Conservation (phyloP, 2,797 vertebrate species). For the Petrocephalus sullivani region DNA sequence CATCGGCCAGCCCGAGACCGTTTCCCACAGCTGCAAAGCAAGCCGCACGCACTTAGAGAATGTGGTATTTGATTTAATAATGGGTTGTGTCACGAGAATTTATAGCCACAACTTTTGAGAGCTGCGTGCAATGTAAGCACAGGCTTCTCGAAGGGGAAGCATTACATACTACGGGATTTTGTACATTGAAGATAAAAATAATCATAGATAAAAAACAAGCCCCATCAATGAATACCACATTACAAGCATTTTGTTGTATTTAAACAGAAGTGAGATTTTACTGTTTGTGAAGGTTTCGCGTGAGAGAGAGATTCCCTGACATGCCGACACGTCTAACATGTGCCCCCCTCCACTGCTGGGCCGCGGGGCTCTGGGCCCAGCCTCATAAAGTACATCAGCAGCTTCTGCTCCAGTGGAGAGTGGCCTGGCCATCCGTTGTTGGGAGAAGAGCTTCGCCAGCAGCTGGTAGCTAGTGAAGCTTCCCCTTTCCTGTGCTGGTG, state of each 20-base stretch:
- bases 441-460: constrained; percentile 21
- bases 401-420: constrained; percentile 53
- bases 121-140: not conserved
- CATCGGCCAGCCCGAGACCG: not conserved
- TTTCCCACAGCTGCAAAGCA: not conserved
- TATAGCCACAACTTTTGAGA: not conserved
- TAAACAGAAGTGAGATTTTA: constrained; percentile 33
- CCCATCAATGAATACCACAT: not conserved
- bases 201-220: not conserved
- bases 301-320: constrained; percentile 64
- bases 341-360: constrained; percentile 56
- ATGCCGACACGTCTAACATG: constrained; percentile 58
- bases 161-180: not conserved
- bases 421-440: constrained; percentile 52
- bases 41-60: not conserved
- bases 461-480: constrained; percentile 19
- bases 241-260: constrained; percentile 51
- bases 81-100: constrained; percentile 11
- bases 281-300: constrained; percentile 37
- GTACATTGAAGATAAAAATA: not conserved
- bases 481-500: constrained; percentile 15
- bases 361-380: constrained; percentile 46
- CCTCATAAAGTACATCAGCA: constrained; percentile 65
- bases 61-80: constrained; percentile 13
- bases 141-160: not conserved